Evolutionary conservation across 2,888 invertebrate genomes (phyloP), one percentile per base, ranked within the genome.

Genomic region (Didymodactylos carnosus): DNA sequence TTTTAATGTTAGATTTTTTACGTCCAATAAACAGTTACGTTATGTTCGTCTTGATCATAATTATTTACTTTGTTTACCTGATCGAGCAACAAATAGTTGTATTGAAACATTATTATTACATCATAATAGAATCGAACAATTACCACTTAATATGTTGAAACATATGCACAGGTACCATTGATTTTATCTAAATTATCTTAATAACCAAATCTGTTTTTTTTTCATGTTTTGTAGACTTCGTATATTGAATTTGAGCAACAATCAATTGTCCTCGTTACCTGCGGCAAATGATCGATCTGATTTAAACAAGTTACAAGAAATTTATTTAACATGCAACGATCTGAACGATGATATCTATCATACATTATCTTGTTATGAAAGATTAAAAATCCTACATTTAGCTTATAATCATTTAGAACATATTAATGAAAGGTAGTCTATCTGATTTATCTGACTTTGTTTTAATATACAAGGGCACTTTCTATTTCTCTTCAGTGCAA

Each of bases 371-470:
- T 78, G 79, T 51, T 84, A 81, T 77, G 79, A 80, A 11, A 77
- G 83, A 62, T 79, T 84, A 6, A 80, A 83, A 76, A 76, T 82
- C 5, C 79, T 85, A 6, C 83, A 85, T 77, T 73, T 85, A 27
- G 82, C 84, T 14, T 80, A 83, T 76, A 85, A 85, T 76, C 80
- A 80, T 41, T 77, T 85, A 19, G 78, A 81, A 71, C 81, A 81
- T 53, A 80, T 85, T 41, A 80, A 80, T 75, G 83, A 84, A 77
- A 81, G 80, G 84, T 84, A 75, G 75, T 77, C 49, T n/a, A 10
- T 27, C 16, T 39, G 4, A 7, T 69, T n/a, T 25, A 27, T 72
- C n/a, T n/a, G 23, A n/a, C 8, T 43, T 14, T 7, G 23, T 39
- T 49, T 53, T 27, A 25, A 2, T 72, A n/a, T 11, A 7, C 39